phyloP scores from a whole-genome alignment of 2,113 vertebrate genomes.

The Cinclus cinclus region DNA sequence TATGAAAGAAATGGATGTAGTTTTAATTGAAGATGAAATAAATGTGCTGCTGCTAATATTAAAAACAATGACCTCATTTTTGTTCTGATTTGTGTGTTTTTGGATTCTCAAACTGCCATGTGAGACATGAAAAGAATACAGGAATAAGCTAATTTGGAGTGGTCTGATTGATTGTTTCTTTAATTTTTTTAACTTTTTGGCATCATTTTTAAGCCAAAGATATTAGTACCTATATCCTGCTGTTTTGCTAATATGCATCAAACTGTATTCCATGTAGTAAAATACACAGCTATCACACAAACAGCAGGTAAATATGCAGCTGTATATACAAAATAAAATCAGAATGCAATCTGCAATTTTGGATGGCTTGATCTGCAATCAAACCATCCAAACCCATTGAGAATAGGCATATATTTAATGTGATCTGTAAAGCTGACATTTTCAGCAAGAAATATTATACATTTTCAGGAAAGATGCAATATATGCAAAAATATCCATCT shows the following conservation, averaged over 20 bases:
- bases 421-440: background rate
- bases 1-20: background rate
- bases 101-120: background rate
- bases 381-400: background rate
- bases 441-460: background rate
- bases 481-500: background rate
- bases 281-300: background rate
- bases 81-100: background rate
- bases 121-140: background rate
- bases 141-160: background rate
- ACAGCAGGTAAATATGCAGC: background rate
- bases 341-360: background rate
- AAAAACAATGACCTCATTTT: background rate
- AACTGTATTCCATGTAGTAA: background rate
- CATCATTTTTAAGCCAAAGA: background rate
- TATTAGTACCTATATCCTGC: background rate
- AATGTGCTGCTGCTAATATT: background rate
- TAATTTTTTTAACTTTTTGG: background rate
- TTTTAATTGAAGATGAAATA: background rate
- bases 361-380: background rate
- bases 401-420: background rate
- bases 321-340: background rate
- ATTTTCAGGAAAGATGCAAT: background rate
- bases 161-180: background rate
- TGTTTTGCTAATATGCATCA: background rate